Base-by-base conservation (phyloP, 2,888 invertebrate genomes). In the Atethmia centrago region DNA sequence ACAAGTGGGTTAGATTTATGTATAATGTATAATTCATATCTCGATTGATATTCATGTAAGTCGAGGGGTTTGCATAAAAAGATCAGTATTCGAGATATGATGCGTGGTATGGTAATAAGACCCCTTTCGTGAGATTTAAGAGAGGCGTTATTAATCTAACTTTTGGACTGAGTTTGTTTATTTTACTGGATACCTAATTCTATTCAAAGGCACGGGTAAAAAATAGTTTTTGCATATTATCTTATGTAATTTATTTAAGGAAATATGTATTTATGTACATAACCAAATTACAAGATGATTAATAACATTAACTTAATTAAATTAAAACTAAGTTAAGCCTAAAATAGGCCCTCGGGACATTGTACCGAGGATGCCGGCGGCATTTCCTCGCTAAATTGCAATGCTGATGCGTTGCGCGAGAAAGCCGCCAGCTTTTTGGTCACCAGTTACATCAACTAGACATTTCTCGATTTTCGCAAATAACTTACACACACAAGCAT, bases 11-110 rank as follows among this genome's bases (percentile, higher is more conserved):
- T n/a, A 66, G 72, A 75, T 82, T 81, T 83, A 83, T 83, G 82
- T 72, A 71, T 56, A 70, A 88, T 88, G 84, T 85, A 74, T 87
- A 82, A 87, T 88, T 85, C 86, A 89, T 61, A 63, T 64, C 9
- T 31, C 71, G 72, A 84, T 87, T 87, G 87, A 89, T 88, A 87
- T 86, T 84, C 88, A 88, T 88, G 87, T 78, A 87, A 89, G 88
- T 84, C 77, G 59, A 51, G 65, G 45, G 84, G 80, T 65, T 59
- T 72, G 79, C 72, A 71, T 71, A 63, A 63, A 71, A 63, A 77
- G 79, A 71, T 78, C 55, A 69, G 68, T 80, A 80, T 79, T 81
- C 74, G 51, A 72, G 85, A 86, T 83, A 86, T 69, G 79, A 69
- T 77, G 82, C 79, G 74, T 84, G 84, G 74, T 85, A 83, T 85